Conservation (phyloP, 2,113 vertebrate genomes). For the Chionis minor region DNA sequence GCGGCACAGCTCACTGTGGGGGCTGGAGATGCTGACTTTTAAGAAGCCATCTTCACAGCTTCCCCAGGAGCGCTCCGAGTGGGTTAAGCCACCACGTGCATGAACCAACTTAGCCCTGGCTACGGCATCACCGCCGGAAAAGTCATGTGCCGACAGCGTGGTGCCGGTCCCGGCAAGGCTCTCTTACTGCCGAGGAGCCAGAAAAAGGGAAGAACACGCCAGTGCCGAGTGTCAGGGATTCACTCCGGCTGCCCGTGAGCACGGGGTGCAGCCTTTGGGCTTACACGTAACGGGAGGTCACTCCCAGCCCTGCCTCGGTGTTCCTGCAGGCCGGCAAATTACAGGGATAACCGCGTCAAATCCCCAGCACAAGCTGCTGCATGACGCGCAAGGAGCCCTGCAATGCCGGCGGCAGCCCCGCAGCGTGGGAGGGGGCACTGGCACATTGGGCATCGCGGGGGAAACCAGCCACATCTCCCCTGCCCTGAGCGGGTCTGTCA, state of each 20-base stretch:
- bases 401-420: too few relatives aligned
- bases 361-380: background rate
- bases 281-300: accelerated
- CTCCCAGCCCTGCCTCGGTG: background rate
- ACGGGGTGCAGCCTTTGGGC: accelerated
- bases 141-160: accelerated
- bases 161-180: accelerated
- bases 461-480: background rate
- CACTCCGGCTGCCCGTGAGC: accelerated
- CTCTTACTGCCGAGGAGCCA: accelerated
- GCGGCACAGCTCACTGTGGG: background rate
- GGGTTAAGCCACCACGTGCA: accelerated
- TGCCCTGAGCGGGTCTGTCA: background rate
- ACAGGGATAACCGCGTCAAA: background rate
- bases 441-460: background rate
- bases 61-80: background rate
- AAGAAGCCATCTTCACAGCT: background rate
- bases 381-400: accelerated
- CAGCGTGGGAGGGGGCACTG: background rate
- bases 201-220: accelerated
- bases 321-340: background rate
- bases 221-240: accelerated
- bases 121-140: background rate
- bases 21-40: background rate
- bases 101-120: background rate